phyloP scores from a whole-genome alignment of 2,797 vertebrate genomes.

The Sebastes diploproa region DNA sequence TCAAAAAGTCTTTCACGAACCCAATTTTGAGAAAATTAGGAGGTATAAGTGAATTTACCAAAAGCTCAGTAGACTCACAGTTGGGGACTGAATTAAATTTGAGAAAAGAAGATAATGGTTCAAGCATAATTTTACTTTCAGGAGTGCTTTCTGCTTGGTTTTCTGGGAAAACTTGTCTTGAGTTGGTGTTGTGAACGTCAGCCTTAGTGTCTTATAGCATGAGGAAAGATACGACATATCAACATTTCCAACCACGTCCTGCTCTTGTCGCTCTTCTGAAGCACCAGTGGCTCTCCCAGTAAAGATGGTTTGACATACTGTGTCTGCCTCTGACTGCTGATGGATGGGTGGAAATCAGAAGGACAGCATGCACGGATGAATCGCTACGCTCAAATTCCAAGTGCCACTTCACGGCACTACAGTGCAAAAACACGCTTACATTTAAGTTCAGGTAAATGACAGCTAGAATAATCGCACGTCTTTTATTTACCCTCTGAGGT shows the following conservation, averaged over 20 bases:
- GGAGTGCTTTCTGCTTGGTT: not conserved
- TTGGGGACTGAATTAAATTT: not conserved
- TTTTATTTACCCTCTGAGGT: slow-evolving; percentile 9
- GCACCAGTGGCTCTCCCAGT: slow-evolving; percentile 12
- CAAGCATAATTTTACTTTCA: not conserved
- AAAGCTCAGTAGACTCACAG: not conserved
- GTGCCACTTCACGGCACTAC: slow-evolving; percentile 5
- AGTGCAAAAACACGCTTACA: not conserved
- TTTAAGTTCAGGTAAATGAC: slow-evolving; percentile 30
- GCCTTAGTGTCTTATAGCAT: not conserved
- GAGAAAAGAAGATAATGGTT: not conserved
- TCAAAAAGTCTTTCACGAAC: not conserved
- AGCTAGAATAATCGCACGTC: not conserved
- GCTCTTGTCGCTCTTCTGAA: not conserved
- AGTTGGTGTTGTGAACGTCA: not conserved
- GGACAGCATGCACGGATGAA: slow-evolving; percentile 38
- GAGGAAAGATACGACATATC: not conserved
- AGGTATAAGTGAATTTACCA: not conserved
- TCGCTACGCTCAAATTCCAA: slow-evolving; percentile 35
- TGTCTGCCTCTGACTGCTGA: slow-evolving; percentile 38
- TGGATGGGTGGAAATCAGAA: slow-evolving; percentile 48
- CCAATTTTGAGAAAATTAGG: not conserved
- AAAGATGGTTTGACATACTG: slow-evolving; percentile 45
- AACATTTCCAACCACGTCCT: slow-evolving; percentile 18
- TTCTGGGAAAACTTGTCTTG: not conserved